phyloP scores from a whole-genome alignment of 2,113 vertebrate species.

The Pseudorasbora parva region DNA sequence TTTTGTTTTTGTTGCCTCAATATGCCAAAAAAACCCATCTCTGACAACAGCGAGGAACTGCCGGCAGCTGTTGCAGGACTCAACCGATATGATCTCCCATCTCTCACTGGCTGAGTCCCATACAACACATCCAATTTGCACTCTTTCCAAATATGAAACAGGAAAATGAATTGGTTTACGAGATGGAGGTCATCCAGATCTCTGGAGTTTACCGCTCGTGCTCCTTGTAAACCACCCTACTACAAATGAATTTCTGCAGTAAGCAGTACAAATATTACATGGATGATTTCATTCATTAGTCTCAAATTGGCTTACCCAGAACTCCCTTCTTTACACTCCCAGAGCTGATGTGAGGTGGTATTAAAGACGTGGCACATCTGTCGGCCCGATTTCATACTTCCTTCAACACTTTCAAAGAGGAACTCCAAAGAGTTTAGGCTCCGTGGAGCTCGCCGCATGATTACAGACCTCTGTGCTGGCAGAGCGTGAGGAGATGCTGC shows the following conservation, averaged over 20 bases:
- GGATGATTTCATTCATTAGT: constrained; percentile 45
- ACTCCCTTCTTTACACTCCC: constrained; percentile 39
- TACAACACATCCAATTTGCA: not conserved
- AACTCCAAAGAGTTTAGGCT: constrained; percentile 37
- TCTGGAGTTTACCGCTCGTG: constrained; percentile 20
- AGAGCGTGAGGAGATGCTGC: constrained; percentile 1
- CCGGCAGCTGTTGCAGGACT: not conserved
- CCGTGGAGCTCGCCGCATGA: not conserved
- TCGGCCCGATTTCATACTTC: constrained; percentile 48
- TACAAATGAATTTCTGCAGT: constrained; percentile 38
- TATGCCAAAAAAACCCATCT: not conserved
- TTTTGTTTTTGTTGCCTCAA: not conserved
- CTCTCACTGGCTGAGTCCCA: not conserved
- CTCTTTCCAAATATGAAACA: constrained; percentile 22
- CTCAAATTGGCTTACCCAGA: constrained; percentile 44
- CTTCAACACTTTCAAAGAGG: constrained; percentile 36
- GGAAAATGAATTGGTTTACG: constrained; percentile 9
- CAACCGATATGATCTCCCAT: not conserved
- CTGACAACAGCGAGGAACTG: not conserved
- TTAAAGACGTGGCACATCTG: constrained; percentile 48
- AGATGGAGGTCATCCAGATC: constrained; percentile 39
- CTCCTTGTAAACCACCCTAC: constrained; percentile 10
- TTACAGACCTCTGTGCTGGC: constrained; percentile 27
- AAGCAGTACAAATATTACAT: constrained; percentile 50
- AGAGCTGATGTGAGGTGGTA: constrained; percentile 27